Evolutionary conservation across 2,113 vertebrate species (phyloP).

Genomic region (Chitala chitala): DNA sequence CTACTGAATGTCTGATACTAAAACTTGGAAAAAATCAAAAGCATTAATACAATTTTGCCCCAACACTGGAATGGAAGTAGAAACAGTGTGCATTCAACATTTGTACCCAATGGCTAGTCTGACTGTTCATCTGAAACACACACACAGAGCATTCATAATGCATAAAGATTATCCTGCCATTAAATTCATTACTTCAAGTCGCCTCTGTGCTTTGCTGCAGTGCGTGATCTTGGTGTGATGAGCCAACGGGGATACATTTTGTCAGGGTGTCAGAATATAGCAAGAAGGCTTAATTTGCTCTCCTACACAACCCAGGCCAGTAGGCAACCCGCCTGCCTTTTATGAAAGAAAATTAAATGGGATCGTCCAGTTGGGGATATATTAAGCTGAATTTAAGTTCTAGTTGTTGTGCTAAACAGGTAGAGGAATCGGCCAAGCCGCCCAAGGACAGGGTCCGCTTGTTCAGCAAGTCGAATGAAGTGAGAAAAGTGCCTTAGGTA

Average conservation of each 20-base stretch:
- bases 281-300: conserved; percentile 60
- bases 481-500: conserved; percentile 72
- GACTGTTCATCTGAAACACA: not conserved
- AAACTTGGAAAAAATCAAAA: conserved; percentile 3
- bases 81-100: conserved; percentile 6
- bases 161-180: conserved; percentile 46
- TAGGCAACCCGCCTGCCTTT: conserved; percentile 9
- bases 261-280: conserved; percentile 53
- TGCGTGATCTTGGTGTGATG: conserved; percentile 28
- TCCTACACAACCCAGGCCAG: conserved; percentile 35
- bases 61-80: not conserved
- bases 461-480: conserved; percentile 62
- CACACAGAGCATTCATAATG: conserved; percentile 40
- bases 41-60: conserved; percentile 18
- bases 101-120: not conserved
- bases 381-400: conserved; percentile 86
- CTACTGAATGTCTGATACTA: not conserved
- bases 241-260: conserved; percentile 40
- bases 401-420: conserved; percentile 78
- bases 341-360: conserved; percentile 77
- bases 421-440: conserved; percentile 70
- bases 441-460: conserved; percentile 80
- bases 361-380: conserved; percentile 82
- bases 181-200: conserved; percentile 35
- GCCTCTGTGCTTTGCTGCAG: conserved; percentile 16